Base-by-base conservation (phyloP, 1,140 invertebrate species). In the Melanaphis sacchari region DNA sequence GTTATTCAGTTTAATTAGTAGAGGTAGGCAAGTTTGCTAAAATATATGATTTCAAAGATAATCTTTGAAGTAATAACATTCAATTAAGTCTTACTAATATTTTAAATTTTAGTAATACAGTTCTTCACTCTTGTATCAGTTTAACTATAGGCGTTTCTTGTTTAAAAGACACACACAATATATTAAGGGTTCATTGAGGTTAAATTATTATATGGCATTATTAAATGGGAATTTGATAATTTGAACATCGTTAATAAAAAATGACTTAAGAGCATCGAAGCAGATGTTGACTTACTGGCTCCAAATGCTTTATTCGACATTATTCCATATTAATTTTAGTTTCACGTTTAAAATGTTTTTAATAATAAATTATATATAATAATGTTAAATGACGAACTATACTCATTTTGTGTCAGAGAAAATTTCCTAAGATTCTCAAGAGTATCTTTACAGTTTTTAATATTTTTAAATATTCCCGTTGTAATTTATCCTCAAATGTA, bases 341-440 rank as follows among this genome's bases (percentile, higher is more conserved):
- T 76, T 76, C 36, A n/a, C 31, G 11, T 18, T 76, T 82, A 36
- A 38, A 38, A 38, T 82, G 21, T 24, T 82, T 22, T 82, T 82
- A 82, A 38, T 82, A 82, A n/a, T 82, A 82, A 76, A 76, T 76
- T 15, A n/a, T n/a, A 76, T 76, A 76, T 76, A 76, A 76, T 76
- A 76, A 76, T 76, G 59, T 76, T 31, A 31, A 31, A 66, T 66
- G 31, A 66, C 0, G 9, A 66, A 76, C 31, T 76, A 76, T 76
- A 76, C 59, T 76, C 36, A 4, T 76, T 76, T 76, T 76, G 31
- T n/a, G 5, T 18, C 59, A 15, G 2, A n/a, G n/a, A 18, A 15
- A 76, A 76, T 76, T 76, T 76, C 4, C 4, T 31, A 1, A 76
- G 11, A 66, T 66, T 66, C 31, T n/a, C n/a, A 66, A n/a, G 9